phyloP scores from a whole-genome alignment of 1,140 invertebrate genomes.

The Portunus trituberculatus region DNA sequence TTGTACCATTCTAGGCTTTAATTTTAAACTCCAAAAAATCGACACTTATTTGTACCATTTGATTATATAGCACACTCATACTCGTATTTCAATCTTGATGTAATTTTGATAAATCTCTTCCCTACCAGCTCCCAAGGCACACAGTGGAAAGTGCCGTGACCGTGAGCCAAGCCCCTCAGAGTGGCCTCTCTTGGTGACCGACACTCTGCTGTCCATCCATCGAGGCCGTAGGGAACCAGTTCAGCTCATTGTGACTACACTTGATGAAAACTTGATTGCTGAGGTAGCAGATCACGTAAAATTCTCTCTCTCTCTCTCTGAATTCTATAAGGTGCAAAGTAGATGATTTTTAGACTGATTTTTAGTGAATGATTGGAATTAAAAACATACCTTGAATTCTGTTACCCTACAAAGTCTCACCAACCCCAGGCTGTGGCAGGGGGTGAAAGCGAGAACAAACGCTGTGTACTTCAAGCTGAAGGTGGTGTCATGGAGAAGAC shows the following conservation, averaged over 20 bases:
- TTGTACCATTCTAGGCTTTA: too few relatives aligned
- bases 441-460: slow-evolving; percentile 28
- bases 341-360: too few relatives aligned
- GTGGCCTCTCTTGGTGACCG: slow-evolving; percentile 75
- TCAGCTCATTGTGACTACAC: slow-evolving; percentile 71
- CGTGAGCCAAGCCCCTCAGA: slow-evolving; percentile 73
- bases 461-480: slow-evolving; percentile 8
- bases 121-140: slow-evolving; percentile 52
- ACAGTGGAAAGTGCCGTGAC: slow-evolving; percentile 50
- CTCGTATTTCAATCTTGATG: not conserved
- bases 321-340: too few relatives aligned
- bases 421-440: slow-evolving; percentile 38
- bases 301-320: too few relatives aligned
- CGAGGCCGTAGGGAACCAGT: slow-evolving; percentile 74
- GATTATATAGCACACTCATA: not conserved
- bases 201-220: slow-evolving; percentile 75
- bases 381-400: too few relatives aligned
- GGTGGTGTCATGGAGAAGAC: slow-evolving; percentile 51
- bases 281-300: slow-evolving; percentile 48
- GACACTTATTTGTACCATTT: not conserved
- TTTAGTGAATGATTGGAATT: too few relatives aligned
- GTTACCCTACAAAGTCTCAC: not conserved
- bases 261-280: slow-evolving; percentile 70
- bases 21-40: too few relatives aligned
- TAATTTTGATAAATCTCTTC: not conserved